Evolutionary conservation across 2,888 invertebrate genomes (phyloP).

Genomic region (Calliphora vomitoria): DNA sequence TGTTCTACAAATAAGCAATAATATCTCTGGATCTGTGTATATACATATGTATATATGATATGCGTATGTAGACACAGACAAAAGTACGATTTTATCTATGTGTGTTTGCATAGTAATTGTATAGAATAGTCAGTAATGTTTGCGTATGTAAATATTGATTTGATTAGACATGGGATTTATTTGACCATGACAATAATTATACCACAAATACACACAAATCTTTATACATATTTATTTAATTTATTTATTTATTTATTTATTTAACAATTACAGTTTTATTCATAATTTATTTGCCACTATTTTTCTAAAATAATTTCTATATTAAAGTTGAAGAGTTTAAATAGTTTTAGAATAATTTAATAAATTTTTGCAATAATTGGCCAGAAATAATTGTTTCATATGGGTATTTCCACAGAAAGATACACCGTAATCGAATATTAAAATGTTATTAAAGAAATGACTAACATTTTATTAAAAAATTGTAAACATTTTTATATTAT

Average conservation of each 20-base stretch:
- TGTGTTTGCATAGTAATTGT: background rate
- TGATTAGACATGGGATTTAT: slow-evolving; percentile 57
- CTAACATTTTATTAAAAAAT: too few species aligned
- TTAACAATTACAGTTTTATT: slow-evolving; percentile 14
- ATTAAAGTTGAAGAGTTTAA: too few species aligned
- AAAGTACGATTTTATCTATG: background rate
- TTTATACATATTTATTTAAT: background rate
- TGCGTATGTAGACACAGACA: too few species aligned
- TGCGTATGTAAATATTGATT: slow-evolving; percentile 54
- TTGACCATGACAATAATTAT: slow-evolving; percentile 48
- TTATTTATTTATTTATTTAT: slow-evolving; percentile 5
- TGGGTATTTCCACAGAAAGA: too few species aligned
- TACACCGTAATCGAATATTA: too few species aligned
- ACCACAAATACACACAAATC: slow-evolving; percentile 26
- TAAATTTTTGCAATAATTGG: too few species aligned
- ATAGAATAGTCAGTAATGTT: background rate
- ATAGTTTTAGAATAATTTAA: too few species aligned
- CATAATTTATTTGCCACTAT: slow-evolving; percentile 9
- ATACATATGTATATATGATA: too few species aligned
- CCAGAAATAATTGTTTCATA: too few species aligned
- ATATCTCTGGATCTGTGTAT: background rate
- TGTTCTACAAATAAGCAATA: slow-evolving; percentile 2
- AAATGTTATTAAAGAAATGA: too few species aligned
- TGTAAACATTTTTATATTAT: too few species aligned
- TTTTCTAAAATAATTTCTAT: background rate